Conservation (phyloP, 2,113 vertebrate genomes). For the Heterocephalus glaber region DNA sequence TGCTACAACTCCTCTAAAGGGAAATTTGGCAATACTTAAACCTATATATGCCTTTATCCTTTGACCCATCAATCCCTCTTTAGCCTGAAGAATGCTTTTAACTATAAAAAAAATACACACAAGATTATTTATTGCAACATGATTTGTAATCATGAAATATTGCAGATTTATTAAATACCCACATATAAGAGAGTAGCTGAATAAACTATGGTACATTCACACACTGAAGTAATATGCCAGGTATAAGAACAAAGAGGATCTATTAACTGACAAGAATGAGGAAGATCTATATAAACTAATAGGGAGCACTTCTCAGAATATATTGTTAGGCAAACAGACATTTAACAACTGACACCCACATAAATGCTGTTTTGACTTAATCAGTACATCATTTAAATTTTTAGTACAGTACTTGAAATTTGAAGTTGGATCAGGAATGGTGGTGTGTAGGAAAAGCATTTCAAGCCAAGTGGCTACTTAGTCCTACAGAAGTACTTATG, state of each 20-base stretch:
- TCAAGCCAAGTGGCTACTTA: neutral
- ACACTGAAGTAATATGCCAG: neutral
- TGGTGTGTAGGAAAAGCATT: neutral
- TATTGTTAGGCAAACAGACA: neutral
- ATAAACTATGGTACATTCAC: neutral
- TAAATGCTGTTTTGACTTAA: neutral
- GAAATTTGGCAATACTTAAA: conserved; percentile 3
- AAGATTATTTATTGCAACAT: neutral
- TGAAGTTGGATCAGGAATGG: neutral
- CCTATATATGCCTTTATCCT: neutral
- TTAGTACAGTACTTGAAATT: neutral
- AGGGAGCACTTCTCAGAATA: neutral
- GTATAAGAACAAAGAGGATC: neutral
- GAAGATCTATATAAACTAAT: neutral
- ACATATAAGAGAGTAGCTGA: neutral
- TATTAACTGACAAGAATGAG: neutral
- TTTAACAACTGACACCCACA: neutral
- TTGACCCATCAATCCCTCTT: neutral
- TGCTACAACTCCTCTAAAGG: neutral
- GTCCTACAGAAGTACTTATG: neutral
- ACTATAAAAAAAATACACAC: neutral
- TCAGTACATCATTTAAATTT: neutral
- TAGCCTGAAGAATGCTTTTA: neutral
- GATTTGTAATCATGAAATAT: neutral
- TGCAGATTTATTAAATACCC: neutral